Evolutionary conservation across 30 jellyfish, hydroid and myxozoan genomes (phyloP), one percentile per base, ranked within the genome.

Genomic region (Hydra vulgaris): DNA sequence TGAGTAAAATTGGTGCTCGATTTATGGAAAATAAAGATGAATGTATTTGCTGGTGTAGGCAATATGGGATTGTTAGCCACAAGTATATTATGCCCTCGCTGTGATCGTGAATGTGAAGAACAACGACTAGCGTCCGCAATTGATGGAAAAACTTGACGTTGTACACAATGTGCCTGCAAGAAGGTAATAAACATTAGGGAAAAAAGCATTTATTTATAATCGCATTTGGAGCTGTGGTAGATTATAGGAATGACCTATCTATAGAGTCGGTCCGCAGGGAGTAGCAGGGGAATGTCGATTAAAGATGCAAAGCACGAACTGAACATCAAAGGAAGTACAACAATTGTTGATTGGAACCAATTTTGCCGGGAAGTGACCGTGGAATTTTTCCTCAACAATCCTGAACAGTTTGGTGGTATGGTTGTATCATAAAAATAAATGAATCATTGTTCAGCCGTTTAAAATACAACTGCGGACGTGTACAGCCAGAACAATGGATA

Each of bases 291-390:
- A 23, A n/a, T 72, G 72, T 52, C 79, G 22, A 27, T 0, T 21
- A 75, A 72, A 68, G 77, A 82, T 18, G 21, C 55, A 19, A 21
- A 26, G 86, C 86, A 73, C 24, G 85, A 82, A 20, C 86, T 82
- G 27, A 77, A 82, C 18, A 82, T 82, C n/a, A 75, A 85, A 0
- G 40, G 89, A 0, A 73, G 53, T 8, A 27, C 56, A 23, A 74
- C 88, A 0, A 71, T 83, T 25, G 72, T 67, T 8, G 90, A 83
- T 26, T 83, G 90, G 90, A 54, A 73, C 22, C 90, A 75, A 61
- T 83, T 25, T 17, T 78, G 82, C 77, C 85, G 89, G 0, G 89
- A 82, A 1, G 89, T 82, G 23, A 22, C 78, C 0, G 89, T 82
- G 7, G 87, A 73, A 78, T 27, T 53, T 75, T 21, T 84, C 22